Evolutionary conservation across 1,140 invertebrate genomes (phyloP), one percentile per base, ranked within the genome.

Genomic region (Spodoptera frugiperda): DNA sequence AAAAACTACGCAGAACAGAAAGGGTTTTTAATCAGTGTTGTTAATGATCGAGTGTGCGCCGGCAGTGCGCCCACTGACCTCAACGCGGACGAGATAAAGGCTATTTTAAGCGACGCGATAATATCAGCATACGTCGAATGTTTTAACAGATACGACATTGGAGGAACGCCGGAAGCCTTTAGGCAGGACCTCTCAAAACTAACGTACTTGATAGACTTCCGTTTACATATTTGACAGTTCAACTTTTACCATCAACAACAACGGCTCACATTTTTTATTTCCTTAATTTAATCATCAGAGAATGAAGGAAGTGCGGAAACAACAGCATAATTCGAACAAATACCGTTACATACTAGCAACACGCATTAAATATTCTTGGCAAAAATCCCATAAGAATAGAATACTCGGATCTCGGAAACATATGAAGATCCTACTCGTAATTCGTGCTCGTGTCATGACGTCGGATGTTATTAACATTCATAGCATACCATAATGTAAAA

Each of bases 61-160:
- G 84, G 82, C 70, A 59, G 54, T 88, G 88, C 85, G 90, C 90
- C 90, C 87, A 91, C 85, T 92, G 91, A 92, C 92, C 92, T 93
- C 91, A 91, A 83, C 82, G 82, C 82, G 80, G 78, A 84, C 87
- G 86, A 91, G 91, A 93, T 93, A 93, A 89, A 87, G 83, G 82
- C 90, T 93, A 93, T 93, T 93, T 93, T 84, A 81, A 92, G 91
- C 87, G 78, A 76, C 78, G 82, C 81, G 91, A 93, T 93, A 91
- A 91, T 84, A 89, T 88, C 84, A 80, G 15, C 86, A 91, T 87
- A 89, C 87, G 87, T 90, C 87, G 86, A 92, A 91, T 83, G 85
- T 88, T 88, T 70, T 79, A 83, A 88, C 81, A 84, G 88, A 89
- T 91, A 91, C 85, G 87, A 77, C 86, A 88, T 87, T 85, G 86